A percentile compares a stretch with the other conserved stretches of the same genome.
These are phyloP conservation scores for Brachionus manjavacas DNA, from an alignment of 1,140 invertebrate genomes.

Conservation along the genomic window DNA sequence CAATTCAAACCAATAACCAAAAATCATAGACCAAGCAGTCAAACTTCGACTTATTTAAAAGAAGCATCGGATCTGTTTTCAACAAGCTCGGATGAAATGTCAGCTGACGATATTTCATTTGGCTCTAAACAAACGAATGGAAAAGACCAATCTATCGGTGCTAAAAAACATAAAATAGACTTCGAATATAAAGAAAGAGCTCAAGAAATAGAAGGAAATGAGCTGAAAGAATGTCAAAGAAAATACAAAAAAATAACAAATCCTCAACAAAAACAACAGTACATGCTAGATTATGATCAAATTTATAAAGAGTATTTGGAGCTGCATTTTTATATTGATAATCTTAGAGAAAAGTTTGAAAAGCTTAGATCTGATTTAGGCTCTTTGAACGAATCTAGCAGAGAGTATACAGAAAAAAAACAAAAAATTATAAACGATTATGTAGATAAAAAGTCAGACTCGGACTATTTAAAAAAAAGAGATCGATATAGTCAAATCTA, in stretches of 20 bases:
- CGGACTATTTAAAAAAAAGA: slow-evolving; percentile 21
- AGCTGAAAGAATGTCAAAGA: slow-evolving; percentile 9
- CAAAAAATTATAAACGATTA: slow-evolving; percentile 21
- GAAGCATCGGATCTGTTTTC: slow-evolving; percentile 3
- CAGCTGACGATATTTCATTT: slow-evolving; percentile 10
- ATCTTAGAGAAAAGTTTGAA: neutral
- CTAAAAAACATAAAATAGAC: neutral
- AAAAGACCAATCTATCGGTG: neutral
- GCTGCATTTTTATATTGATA: slow-evolving; percentile 18
- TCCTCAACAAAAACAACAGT: slow-evolving; percentile 17
- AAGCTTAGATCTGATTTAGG: neutral
- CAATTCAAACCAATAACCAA: slow-evolving; percentile 12
- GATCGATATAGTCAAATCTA: slow-evolving; percentile 29
- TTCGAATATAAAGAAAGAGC: slow-evolving; percentile 27
- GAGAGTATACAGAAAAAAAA: slow-evolving; percentile 25
- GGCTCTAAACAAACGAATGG: neutral
- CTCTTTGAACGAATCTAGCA: neutral
- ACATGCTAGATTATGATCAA: slow-evolving; percentile 29
- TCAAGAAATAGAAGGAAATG: neutral
- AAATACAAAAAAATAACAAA: slow-evolving; percentile 30
- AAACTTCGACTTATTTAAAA: neutral
- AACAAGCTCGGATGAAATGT: neutral
- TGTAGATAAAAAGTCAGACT: neutral
- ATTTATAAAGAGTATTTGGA: slow-evolving; percentile 30
- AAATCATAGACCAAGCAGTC: neutral